Base-by-base conservation (phyloP, 2,888 invertebrate genomes). In the Gnatocerus cornutus region DNA sequence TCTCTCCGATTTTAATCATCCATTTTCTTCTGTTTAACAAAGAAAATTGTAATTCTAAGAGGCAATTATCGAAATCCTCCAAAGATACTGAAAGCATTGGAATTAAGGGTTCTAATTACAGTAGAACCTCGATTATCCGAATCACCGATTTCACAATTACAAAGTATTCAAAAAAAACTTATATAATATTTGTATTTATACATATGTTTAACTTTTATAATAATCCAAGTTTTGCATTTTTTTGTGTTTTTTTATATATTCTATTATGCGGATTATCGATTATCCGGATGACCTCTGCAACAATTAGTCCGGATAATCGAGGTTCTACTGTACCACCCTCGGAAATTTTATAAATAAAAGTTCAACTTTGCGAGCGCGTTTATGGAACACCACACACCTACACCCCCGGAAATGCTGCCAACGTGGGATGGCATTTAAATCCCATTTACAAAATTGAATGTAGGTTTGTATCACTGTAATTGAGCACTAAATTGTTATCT, bases 61-160 rank as follows among this genome's bases (percentile, higher is more conserved):
- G 14, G 45, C 52, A 43, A 64, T 71, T 71, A 71, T 53, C 52
- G 53, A 53, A 71, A 64, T 21, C 21, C 21, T 21, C 21, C 2
- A 4, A 21, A 21, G 21, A 21, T 59, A 63, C 59, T 68, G 12
- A 69, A 69, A 67, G 67, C 58, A 56, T 33, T 27, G 55, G 56
- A 46, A 55, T 66, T 48, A 59, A 61, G 56, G 55, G 21, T 21
- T 21, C 21, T 3, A 21, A 21, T 21, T 21, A 21, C 21, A n/a
- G n/a, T n/a, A n/a, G n/a, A n/a, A n/a, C n/a, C n/a, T n/a, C n/a
- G n/a, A n/a, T n/a, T n/a, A n/a, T n/a, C n/a, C n/a, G n/a, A n/a
- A n/a, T n/a, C n/a, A n/a, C n/a, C n/a, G n/a, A n/a, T n/a, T n/a
- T n/a, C n/a, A n/a, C n/a, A n/a, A n/a, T n/a, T n/a, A n/a, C n/a